These are phyloP conservation scores for Leptocoma aspasia DNA, from an alignment of 2,113 vertebrate genomes.

Conservation along the genomic window DNA sequence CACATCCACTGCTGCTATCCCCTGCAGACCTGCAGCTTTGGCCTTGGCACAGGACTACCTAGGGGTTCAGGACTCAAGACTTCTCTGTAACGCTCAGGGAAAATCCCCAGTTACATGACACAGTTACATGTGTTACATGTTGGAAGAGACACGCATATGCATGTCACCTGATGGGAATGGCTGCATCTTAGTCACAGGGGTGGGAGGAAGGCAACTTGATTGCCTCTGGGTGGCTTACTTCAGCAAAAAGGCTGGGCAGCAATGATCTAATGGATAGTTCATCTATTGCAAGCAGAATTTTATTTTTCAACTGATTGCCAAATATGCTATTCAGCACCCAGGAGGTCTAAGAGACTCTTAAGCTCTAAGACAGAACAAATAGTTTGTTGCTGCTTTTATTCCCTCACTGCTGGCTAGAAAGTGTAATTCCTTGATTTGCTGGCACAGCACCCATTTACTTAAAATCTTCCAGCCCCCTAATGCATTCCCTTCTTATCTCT, in stretches of 20 bases:
- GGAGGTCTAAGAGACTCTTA: slow-evolving; percentile 8
- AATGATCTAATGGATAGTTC: slow-evolving; percentile 23
- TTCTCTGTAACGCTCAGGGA: accelerated
- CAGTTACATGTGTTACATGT: background rate
- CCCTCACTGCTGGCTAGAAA: background rate
- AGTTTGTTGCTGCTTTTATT: background rate
- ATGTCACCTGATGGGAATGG: background rate
- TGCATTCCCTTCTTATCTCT: background rate
- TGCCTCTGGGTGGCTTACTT: background rate
- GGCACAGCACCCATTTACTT: slow-evolving; percentile 3
- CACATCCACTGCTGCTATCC: background rate
- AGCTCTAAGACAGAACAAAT: slow-evolving; percentile 18
- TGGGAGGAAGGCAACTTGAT: background rate
- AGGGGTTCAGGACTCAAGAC: background rate
- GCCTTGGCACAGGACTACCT: background rate
- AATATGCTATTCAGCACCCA: background rate
- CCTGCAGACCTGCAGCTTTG: background rate
- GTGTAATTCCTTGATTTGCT: background rate
- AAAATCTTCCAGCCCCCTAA: background rate
- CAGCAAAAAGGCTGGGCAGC: background rate
- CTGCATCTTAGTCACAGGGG: background rate
- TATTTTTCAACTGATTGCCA: background rate
- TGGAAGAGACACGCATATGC: background rate
- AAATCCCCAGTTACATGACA: background rate
- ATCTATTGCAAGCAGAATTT: slow-evolving; percentile 20